Base-by-base conservation (phyloP, 2,888 invertebrate species). In the Rhingia campestris region DNA sequence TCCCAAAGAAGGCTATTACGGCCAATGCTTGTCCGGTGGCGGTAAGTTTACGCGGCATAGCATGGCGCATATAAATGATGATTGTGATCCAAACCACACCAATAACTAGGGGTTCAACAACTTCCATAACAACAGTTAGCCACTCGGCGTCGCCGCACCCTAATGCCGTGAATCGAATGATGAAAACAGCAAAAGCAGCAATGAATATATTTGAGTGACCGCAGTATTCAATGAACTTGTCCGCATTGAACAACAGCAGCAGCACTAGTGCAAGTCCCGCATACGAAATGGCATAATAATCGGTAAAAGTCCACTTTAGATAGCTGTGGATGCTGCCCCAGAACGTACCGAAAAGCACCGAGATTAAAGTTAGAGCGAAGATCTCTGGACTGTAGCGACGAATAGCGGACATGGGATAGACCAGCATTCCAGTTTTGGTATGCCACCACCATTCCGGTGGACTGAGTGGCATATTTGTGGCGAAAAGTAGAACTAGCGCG, bases 401-500 rank as follows among this genome's bases (percentile, higher is more conserved):
- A 59, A 96, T 94, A 5, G 95, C 93, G 86, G 94, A 96, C 95
- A 96, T 95, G n/a, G 96, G 96, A 89, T 96, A 92, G 7, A 96
- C 94, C 73, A 96, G 88, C 91, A 95, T 94, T 45, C 96, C 96
- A 7, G 95, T 95, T 88, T 95, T 93, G 2, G 96, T 96, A 88
- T 96, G 96, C 96, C 96, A 96, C 96, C 96, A 96, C 96, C 96
- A 96, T 91, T 96, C 96, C 0, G 96, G 96, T 0, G 96, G 95
- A 87, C 95, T 95, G 7, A 96, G 91, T 0, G 96, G 96, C 95
- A 96, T 96, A 86, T 93, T 93, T 4, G 79, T 74, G 70, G 91
- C 87, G 10, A 87, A 72, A 6, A 91, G 91, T 91, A 91, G 93
- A 92, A 95, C 93, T 0, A 94, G 86, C 0, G 95, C 94, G 51